phyloP scores from a whole-genome alignment of 2,797 vertebrate species.

The Triplophysa bombifrons region DNA sequence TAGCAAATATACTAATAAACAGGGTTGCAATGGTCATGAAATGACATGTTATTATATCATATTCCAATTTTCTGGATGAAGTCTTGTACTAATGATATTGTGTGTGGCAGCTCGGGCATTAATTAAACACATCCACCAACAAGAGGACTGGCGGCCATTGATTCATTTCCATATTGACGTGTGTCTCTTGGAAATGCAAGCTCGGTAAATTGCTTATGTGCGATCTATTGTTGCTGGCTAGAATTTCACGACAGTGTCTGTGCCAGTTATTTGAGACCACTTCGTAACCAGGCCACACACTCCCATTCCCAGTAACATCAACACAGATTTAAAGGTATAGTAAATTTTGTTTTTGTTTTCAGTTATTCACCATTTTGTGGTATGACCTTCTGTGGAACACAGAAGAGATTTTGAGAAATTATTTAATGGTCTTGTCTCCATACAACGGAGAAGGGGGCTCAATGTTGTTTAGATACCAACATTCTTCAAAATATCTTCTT shows the following conservation, averaged over 20 bases:
- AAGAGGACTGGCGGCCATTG: constrained; percentile 43
- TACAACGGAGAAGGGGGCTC: no score
- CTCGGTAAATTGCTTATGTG: constrained; percentile 22
- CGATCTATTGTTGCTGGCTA: constrained; percentile 18
- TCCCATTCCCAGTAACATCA: constrained; percentile 5
- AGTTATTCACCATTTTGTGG: no score
- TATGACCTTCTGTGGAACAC: no score
- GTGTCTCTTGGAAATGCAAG: constrained; percentile 27
- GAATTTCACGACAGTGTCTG: constrained; percentile 12
- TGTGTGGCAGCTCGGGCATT: constrained; percentile 56
- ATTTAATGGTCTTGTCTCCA: no score
- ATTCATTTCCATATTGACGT: constrained; percentile 49
- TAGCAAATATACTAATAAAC: constrained; percentile 11
- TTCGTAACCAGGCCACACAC: not conserved
- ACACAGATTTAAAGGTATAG: not conserved
- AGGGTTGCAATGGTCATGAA: constrained; percentile 36
- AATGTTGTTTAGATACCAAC: no score
- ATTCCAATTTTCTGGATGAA: constrained; percentile 60
- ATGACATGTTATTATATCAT: constrained; percentile 55
- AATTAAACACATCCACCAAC: constrained; percentile 64
- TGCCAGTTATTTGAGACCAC: constrained; percentile 27
- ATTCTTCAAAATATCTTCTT: no score
- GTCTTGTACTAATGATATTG: constrained; percentile 63
- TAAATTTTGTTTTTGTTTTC: no score
- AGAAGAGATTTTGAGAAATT: no score